Percentiles rank a stretch among this genome's conserved stretches.
These are phyloP conservation scores for Neodontobutis hainanensis DNA, from an alignment of 2,113 vertebrate species.

Conservation along the genomic window DNA sequence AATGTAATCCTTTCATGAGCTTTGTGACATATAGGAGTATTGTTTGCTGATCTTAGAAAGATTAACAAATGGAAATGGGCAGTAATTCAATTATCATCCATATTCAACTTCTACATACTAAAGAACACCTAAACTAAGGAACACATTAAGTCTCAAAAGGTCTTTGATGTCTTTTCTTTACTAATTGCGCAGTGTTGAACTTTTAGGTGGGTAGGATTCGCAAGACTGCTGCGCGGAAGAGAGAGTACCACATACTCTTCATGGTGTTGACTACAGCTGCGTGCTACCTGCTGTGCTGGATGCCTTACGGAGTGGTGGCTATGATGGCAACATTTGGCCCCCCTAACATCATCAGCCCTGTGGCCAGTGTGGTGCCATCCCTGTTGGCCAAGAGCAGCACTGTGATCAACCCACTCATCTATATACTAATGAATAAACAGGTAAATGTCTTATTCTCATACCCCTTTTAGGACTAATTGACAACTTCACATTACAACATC, in stretches of 20 bases:
- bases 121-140: too few relatives aligned
- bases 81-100: too few relatives aligned
- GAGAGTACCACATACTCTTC: constrained; percentile 84
- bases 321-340: constrained; percentile 84
- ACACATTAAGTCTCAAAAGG: too few relatives aligned
- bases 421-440: constrained; percentile 88
- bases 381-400: constrained; percentile 89
- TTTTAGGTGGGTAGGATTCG: constrained; percentile 82
- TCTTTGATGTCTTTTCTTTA: neutral
- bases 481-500: constrained; percentile 56
- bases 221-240: constrained; percentile 78
- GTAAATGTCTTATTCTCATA: constrained; percentile 44
- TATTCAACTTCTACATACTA: too few relatives aligned
- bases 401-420: constrained; percentile 86
- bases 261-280: constrained; percentile 84
- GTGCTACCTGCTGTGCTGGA: constrained; percentile 85
- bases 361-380: constrained; percentile 82
- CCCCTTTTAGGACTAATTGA: neutral
- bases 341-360: constrained; percentile 78
- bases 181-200: neutral
- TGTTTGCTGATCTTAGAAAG: too few relatives aligned
- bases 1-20: too few relatives aligned
- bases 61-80: too few relatives aligned
- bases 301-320: constrained; percentile 84
- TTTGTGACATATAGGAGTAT: too few relatives aligned